Evolutionary conservation across 2,888 invertebrate genomes (phyloP).

Genomic region (Pheosia tremula): DNA sequence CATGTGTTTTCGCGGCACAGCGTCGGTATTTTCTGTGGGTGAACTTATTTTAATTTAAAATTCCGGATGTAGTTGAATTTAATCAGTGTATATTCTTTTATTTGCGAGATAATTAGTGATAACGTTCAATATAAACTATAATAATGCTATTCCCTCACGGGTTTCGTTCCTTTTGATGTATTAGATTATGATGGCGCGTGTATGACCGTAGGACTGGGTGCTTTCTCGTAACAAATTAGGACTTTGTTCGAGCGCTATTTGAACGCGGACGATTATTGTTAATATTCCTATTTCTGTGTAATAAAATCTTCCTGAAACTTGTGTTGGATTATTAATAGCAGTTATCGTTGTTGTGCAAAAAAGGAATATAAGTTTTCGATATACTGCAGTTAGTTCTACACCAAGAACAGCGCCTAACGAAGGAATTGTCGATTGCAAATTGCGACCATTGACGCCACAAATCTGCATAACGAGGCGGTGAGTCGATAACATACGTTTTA

Average conservation of each 20-base stretch:
- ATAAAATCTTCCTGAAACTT: conserved; percentile 42
- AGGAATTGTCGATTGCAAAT: conserved; percentile 56
- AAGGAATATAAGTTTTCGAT: conserved; percentile 77
- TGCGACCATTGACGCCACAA: conserved; percentile 49
- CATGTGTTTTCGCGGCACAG: conserved; percentile 74
- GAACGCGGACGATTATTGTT: conserved; percentile 54
- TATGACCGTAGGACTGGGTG: conserved; percentile 61
- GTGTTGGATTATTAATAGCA: conserved; percentile 36
- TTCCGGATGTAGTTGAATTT: conserved; percentile 38
- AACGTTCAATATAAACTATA: conserved; percentile 26
- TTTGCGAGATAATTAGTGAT: conserved; percentile 39
- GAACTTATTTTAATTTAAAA: conserved; percentile 65
- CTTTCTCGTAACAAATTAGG: conserved; percentile 72
- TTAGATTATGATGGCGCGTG: conserved; percentile 75
- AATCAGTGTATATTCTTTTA: conserved; percentile 40
- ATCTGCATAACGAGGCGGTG: conserved; percentile 46
- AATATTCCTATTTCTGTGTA: conserved; percentile 58
- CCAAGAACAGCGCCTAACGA: conserved; percentile 54
- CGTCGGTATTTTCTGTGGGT: conserved; percentile 53
- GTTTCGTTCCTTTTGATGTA: conserved; percentile 36
- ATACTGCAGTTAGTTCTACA: conserved; percentile 45
- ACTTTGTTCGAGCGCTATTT: conserved; percentile 64
- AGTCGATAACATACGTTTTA: conserved; percentile 50
- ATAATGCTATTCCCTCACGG: conserved; percentile 28
- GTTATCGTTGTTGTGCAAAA: conserved; percentile 52